A percentile compares a stretch with the other conserved stretches of the same genome.
Evolutionary conservation across 1,140 invertebrate species (phyloP).

Genomic region (Prorops nasuta): DNA sequence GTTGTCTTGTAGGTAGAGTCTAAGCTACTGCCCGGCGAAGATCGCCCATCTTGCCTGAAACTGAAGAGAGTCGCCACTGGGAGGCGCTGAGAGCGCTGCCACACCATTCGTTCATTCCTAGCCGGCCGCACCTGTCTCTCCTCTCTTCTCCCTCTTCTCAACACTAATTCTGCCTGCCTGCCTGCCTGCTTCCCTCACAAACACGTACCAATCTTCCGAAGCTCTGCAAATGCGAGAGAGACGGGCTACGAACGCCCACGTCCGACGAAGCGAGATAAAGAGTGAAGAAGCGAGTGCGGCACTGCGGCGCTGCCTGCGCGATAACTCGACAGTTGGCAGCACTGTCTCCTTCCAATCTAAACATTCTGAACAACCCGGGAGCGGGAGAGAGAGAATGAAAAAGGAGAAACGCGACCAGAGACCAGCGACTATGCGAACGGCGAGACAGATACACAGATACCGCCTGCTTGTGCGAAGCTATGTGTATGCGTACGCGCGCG

Average conservation of each 20-base stretch:
- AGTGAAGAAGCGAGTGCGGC: not conserved
- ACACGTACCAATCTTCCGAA: constrained; percentile 3
- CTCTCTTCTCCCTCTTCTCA: constrained; percentile 20
- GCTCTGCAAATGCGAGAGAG: constrained; percentile 6
- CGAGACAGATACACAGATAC: too few species aligned
- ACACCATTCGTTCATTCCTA: too few species aligned
- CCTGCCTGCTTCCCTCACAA: too few species aligned
- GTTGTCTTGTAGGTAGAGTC: constrained; percentile 55
- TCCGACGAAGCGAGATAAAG: not conserved
- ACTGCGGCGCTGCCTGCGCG: not conserved
- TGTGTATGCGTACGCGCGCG: too few species aligned
- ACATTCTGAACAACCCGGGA: not conserved
- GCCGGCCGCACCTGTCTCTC: constrained; percentile 37
- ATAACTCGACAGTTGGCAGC: not conserved
- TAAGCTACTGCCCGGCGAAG: constrained; percentile 55
- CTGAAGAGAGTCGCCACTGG: constrained; percentile 33
- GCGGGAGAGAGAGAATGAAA: not conserved
- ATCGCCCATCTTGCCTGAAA: constrained; percentile 53
- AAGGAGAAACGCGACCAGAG: too few species aligned
- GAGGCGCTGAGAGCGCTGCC: constrained; percentile 28
- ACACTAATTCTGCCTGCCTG: too few species aligned
- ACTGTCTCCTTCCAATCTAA: not conserved
- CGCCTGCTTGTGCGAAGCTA: too few species aligned
- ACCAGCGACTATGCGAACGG: too few species aligned
- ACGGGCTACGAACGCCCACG: not conserved